Base-by-base conservation (phyloP, 2,113 vertebrate species). In the Micronycteris hirsuta region DNA sequence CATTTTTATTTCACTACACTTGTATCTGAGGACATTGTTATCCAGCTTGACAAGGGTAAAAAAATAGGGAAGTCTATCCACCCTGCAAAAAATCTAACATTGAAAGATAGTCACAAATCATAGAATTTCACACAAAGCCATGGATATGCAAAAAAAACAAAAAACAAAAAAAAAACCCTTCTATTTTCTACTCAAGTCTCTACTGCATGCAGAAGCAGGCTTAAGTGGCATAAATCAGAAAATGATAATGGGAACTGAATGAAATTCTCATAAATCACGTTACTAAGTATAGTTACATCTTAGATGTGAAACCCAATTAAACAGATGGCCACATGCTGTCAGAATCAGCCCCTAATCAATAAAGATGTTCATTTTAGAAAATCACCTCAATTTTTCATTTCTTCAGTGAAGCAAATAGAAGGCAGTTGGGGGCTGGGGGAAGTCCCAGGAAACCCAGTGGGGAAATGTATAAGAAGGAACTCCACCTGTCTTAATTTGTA, bases 231-330 rank as follows among this genome's bases (percentile, higher is more conserved):
- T 94, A 89, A 97, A 94, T 88, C 96, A 97, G 93, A 97, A 97
- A 94, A 95, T 81, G 83, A 94, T 93, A 95, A 97, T 93, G 81
- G 45, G 84, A 93, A 92, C 90, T 58, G 58, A 97, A 95, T 93
- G 81, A 97, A 97, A 94, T 95, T 93, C 85, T 93, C 95, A 97
- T 98, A 97, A 97, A 97, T 97, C 93, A 98, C 0, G 76, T 95
- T 97, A 95, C 97, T 97, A 97, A 97, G 96, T 98, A 98, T 98
- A 97, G 97, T 96, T 97, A 96, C 94, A 97, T 95, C 90, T 67
- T 96, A 96, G 81, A 97, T 96, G 87, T 95, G 95, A 83, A 96
- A 98, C 90, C 85, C 96, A 97, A 97, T 97, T 97, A 98, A 97
- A 98, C 97, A 97, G 97, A 98, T 97, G 97, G 96, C 96, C 96